Conservation (phyloP, 2,113 vertebrate species). For the Mustelus asterias region DNA sequence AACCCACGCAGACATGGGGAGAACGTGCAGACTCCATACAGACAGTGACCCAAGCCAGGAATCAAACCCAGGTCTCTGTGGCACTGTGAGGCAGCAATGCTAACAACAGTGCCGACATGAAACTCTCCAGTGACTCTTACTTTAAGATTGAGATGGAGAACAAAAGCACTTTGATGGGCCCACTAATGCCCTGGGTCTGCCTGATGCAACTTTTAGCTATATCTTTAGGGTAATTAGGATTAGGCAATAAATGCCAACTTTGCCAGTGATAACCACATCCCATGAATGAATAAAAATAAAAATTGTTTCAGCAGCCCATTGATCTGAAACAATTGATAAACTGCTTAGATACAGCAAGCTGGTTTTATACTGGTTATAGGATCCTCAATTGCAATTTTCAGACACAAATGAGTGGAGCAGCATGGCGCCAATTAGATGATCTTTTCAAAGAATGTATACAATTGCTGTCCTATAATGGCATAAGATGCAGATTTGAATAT, state of each 20-base stretch:
- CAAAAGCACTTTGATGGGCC: not conserved
- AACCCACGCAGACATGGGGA: too few relatives aligned
- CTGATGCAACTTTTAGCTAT: not conserved
- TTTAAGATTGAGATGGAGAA: not conserved
- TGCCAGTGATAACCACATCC: too few relatives aligned
- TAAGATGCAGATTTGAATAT: not conserved
- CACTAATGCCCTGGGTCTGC: not conserved
- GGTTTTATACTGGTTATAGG: not conserved
- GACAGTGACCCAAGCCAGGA: too few relatives aligned
- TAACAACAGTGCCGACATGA: too few relatives aligned
- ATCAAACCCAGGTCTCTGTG: too few relatives aligned
- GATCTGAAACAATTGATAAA: not conserved
- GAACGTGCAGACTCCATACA: too few relatives aligned
- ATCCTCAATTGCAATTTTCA: not conserved
- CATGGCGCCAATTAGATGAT: not conserved
- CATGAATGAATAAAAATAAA: too few relatives aligned
- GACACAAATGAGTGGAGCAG: not conserved
- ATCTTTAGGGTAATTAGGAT: not conserved
- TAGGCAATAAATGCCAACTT: too few relatives aligned
- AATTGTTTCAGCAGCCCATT: not conserved
- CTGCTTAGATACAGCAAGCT: not conserved
- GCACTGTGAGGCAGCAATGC: too few relatives aligned
- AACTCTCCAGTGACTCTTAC: too few relatives aligned
- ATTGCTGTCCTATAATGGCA: not conserved
- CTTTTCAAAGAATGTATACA: not conserved